phyloP scores from a whole-genome alignment of 2,888 invertebrate genomes.

The Rhagonycha lutea region DNA sequence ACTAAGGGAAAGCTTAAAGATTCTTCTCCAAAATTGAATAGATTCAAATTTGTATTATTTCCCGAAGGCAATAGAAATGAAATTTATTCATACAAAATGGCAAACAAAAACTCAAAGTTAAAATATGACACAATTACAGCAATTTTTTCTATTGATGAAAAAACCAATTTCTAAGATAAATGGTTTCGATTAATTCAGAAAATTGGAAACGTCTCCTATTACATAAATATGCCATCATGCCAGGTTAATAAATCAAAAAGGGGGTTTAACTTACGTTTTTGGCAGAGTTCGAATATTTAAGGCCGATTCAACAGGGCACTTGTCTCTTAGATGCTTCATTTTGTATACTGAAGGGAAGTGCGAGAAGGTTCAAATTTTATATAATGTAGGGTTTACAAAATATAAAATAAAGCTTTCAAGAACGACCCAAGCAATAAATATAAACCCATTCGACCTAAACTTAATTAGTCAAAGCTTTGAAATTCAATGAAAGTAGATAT shows the following conservation, averaged over 20 bases:
- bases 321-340: neutral
- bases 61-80: neutral
- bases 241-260: neutral
- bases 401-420: conserved; percentile 10
- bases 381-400: neutral
- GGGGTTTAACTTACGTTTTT: neutral
- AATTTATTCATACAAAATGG: neutral
- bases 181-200: neutral
- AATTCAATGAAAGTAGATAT: conserved; percentile 8
- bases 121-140: neutral
- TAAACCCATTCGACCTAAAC: conserved; percentile 31
- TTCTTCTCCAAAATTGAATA: neutral
- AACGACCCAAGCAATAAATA: conserved; percentile 34
- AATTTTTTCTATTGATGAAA: neutral
- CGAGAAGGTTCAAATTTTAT: neutral
- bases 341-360: neutral
- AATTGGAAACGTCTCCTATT: neutral
- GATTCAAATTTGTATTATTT: neutral
- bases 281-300: neutral
- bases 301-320: neutral
- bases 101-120: neutral
- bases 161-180: neutral
- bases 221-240: neutral
- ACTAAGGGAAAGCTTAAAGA: neutral
- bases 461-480: conserved; percentile 39